phyloP scores from a whole-genome alignment of 1,140 invertebrate genomes.

The Nasonia vitripennis region DNA sequence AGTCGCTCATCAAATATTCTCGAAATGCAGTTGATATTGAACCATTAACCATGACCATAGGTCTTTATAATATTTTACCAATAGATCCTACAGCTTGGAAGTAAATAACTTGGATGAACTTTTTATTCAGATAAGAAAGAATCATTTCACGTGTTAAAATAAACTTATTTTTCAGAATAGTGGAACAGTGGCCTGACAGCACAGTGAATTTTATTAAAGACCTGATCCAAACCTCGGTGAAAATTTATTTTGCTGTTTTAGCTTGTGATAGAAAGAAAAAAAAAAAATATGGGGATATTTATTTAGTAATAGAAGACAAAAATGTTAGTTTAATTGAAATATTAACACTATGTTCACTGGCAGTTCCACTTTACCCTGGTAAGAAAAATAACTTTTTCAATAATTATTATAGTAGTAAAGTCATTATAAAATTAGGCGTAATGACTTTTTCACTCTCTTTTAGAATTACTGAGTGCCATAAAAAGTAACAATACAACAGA shows the following conservation, averaged over 20 bases:
- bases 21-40: conserved; percentile 51
- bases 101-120: not conserved
- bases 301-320: conserved; percentile 59
- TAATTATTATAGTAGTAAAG: not conserved
- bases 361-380: conserved; percentile 60
- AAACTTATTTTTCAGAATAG: conserved; percentile 31
- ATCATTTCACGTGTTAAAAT: not conserved
- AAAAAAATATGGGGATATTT: conserved; percentile 63
- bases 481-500: conserved; percentile 34
- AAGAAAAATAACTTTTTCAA: not conserved
- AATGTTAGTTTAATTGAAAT: conserved; percentile 58
- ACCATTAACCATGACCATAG: conserved; percentile 59
- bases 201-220: conserved; percentile 60
- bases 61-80: conserved; percentile 64
- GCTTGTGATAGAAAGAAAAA: conserved; percentile 52
- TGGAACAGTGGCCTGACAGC: conserved; percentile 57
- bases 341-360: conserved; percentile 59
- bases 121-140: not conserved
- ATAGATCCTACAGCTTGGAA: conserved; percentile 43
- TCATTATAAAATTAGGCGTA: not conserved
- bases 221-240: conserved; percentile 54
- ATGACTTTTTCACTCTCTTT: not conserved
- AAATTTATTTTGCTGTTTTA: conserved; percentile 61
- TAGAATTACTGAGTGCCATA: conserved; percentile 49
- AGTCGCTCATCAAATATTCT: conserved; percentile 56